Percentiles rank a stretch among this genome's conserved stretches.
These are phyloP conservation scores for Pristionchus entomophagus DNA, from an alignment of 2,888 invertebrate species.

Conservation along the genomic window DNA sequence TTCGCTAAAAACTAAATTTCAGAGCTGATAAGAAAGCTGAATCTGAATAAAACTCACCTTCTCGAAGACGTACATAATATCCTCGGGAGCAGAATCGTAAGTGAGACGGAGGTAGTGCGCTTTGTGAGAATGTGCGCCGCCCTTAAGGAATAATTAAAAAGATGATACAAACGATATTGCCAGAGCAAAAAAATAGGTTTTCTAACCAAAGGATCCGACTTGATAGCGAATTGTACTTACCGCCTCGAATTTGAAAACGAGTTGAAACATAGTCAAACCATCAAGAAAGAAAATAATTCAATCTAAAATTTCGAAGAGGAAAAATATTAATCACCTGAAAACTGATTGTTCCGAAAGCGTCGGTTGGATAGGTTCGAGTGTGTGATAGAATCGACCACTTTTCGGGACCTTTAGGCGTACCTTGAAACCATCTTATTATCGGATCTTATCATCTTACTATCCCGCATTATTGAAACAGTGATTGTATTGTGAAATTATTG, in stretches of 20 bases:
- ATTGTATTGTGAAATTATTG: too few relatives aligned
- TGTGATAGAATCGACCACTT: conserved; percentile 80
- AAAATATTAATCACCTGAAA: conserved; percentile 80
- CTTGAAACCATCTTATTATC: too few relatives aligned
- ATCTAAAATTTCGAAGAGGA: background rate
- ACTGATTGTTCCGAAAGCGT: conserved; percentile 97
- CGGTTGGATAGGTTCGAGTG: conserved; percentile 90
- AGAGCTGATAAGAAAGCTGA: too few relatives aligned
- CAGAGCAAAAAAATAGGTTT: too few relatives aligned
- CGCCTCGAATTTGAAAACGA: too few relatives aligned
- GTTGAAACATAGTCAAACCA: background rate
- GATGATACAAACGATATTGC: too few relatives aligned
- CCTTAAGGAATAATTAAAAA: conserved; percentile 51
- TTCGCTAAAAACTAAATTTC: too few relatives aligned
- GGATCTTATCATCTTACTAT: too few relatives aligned
- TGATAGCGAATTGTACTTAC: too few relatives aligned
- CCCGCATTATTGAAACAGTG: too few relatives aligned
- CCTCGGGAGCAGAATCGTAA: conserved; percentile 93
- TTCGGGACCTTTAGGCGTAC: conserved; percentile 23
- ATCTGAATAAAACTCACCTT: too few relatives aligned
- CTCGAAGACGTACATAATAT: conserved; percentile 91
- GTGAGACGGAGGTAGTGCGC: conserved; percentile 92
- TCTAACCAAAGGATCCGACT: too few relatives aligned
- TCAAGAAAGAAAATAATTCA: background rate
- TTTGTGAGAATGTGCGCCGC: conserved; percentile 75